Evolutionary conservation across 1,140 invertebrate species (phyloP), one percentile per base, ranked within the genome.

Genomic region (Bombus breviceps): DNA sequence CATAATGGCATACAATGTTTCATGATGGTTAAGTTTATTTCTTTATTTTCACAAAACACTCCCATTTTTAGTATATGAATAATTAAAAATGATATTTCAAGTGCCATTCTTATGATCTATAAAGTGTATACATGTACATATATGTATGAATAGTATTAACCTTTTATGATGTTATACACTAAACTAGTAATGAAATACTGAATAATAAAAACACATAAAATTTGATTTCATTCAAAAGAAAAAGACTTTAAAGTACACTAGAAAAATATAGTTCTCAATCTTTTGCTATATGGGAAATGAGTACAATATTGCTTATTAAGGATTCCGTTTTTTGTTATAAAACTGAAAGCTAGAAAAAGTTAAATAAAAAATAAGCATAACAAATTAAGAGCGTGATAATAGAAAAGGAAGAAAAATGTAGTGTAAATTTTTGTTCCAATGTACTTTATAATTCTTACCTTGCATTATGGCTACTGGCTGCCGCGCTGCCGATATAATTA

Each of bases 401-500:
- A 89, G 74, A 75, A 85, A 87, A 88, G 89, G 91, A 92, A 92
- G 93, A 92, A 94, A 91, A 94, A 93, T 93, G 94, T 94, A 93
- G 93, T 95, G 94, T 93, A 94, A 94, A 93, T 93, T 83, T 90
- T 92, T 93, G 89, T 94, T 94, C 93, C 92, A 94, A 95, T 95
- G 94, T 93, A 94, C 92, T 94, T 95, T 94, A 93, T 94, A 93
- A 93, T 92, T 95, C 95, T 95, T 95, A 95, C 95, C 95, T 95
- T 95, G 94, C 93, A 92, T 95, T 95, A 95, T 95, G 93, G 93
- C 93, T 94, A 94, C 94, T 95, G 94, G 95, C 94, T 93, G 95
- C 95, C 94, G 95, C 95, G 95, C 95, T 95, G 95, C 95, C 94
- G 94, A 93, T 95, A 94, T 95, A 95, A 95, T 95, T 95, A 95